Evolutionary conservation across 1,140 invertebrate species (phyloP), one percentile per base, ranked within the genome.

Genomic region (Zaprionus gabonicus): DNA sequence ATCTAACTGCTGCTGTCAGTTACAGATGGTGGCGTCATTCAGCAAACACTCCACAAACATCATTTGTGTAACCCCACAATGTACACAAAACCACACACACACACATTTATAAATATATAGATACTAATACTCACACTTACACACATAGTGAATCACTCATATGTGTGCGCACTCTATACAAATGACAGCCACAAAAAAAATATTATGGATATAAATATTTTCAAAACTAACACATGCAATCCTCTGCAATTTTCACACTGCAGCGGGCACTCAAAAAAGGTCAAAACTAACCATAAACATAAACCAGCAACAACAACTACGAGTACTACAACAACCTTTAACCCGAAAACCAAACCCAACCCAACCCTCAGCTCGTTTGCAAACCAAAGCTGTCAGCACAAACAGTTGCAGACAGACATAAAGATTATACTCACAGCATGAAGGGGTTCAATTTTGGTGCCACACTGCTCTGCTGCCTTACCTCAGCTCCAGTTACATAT

Each of bases 371-470:
- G 38, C 38, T 13, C 38, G 36, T 44, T 53, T 23, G 38, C 34
- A 59, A 71, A 46, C 59, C 57, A 44, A 44, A 28, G 76, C 84
- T 88, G 84, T 87, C 84, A 87, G 84, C 71, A 71, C 84, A 81
- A 87, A 88, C 84, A 88, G 84, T 88, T 88, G 84, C 84, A 78
- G 79, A 83, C 82, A 86, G 80, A 87, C 84, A 88, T 78, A 73
- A 88, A 90, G 84, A 88, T 88, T 88, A 88, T 84, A 62, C 64
- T 83, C 66, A 51, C 58, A 63, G 76, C 67, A 71, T 44, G 20
- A 38, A 31, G 51, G 28, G 28, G 41, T 55, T 34, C 55, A 60
- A 20, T 69, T 69, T 69, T 38, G 44, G 20, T 46, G 44, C 27
- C 44, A 31, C 28, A 28, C 55, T 63, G 31, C 13, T 53, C 13